A percentile compares a stretch with the other conserved stretches of the same genome.
These are phyloP conservation scores for Emys orbicularis DNA, from an alignment of 2,797 vertebrate genomes.

Conservation along the genomic window DNA sequence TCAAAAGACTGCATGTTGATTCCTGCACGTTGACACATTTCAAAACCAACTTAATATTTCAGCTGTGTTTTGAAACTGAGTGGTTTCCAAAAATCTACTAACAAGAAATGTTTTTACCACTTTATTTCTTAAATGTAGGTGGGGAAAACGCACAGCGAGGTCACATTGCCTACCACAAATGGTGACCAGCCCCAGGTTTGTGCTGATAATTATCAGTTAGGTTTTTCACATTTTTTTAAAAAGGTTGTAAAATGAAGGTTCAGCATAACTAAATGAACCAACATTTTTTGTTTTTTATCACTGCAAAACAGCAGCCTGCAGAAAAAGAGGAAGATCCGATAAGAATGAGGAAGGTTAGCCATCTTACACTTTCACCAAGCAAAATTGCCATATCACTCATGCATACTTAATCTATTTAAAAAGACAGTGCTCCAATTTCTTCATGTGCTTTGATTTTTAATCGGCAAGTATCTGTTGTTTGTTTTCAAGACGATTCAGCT, in stretches of 20 bases:
- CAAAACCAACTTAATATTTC: constrained; percentile 58
- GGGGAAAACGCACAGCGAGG: constrained; percentile 88
- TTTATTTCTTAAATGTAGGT: constrained; percentile 89
- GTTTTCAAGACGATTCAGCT: background rate
- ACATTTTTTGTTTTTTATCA: constrained; percentile 75
- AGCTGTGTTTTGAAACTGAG: constrained; percentile 63
- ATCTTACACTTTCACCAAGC: constrained; percentile 69
- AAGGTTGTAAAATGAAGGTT: constrained; percentile 57
- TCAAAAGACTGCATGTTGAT: constrained; percentile 59
- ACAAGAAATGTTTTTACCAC: constrained; percentile 81
- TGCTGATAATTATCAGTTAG: constrained; percentile 74
- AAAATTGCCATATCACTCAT: constrained; percentile 67
- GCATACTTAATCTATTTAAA: constrained; percentile 76
- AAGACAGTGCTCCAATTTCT: constrained; percentile 77
- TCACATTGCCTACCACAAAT: constrained; percentile 84
- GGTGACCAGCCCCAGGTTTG: constrained; percentile 94
- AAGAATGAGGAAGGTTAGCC: constrained; percentile 98
- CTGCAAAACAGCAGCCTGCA: constrained; percentile 86
- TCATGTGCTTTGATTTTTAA: constrained; percentile 57
- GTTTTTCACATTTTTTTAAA: constrained; percentile 30
- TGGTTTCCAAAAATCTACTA: constrained; percentile 73
- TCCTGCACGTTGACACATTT: constrained; percentile 61
- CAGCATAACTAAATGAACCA: constrained; percentile 68
- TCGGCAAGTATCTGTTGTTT: background rate
- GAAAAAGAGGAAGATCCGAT: constrained; percentile 90